phyloP scores from a whole-genome alignment of 2,113 vertebrate species.

The Stegostoma tigrinum region DNA sequence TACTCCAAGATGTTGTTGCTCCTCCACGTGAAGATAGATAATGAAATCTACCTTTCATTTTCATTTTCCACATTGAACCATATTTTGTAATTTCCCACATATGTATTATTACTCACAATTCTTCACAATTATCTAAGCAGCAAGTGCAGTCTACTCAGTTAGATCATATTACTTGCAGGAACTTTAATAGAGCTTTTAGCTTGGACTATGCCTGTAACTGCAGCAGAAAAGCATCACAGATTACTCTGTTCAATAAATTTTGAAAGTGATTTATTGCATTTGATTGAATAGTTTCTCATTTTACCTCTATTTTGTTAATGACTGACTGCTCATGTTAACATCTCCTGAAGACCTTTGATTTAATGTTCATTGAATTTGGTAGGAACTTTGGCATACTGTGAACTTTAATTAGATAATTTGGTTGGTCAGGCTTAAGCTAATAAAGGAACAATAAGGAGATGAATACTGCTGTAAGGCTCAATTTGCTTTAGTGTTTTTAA shows the following conservation, averaged over 20 bases:
- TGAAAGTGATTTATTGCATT: background rate
- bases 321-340: background rate
- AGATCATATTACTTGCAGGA: background rate
- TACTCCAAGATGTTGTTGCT: background rate
- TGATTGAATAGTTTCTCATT: background rate
- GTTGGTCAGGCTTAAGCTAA: background rate
- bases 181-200: background rate
- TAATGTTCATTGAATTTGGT: background rate
- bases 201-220: background rate
- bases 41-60: background rate
- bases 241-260: background rate
- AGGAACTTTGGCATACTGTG: background rate
- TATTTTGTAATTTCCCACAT: background rate
- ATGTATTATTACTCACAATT: background rate
- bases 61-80: background rate
- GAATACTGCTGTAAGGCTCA: background rate
- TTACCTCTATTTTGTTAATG: background rate
- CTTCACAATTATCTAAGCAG: background rate
- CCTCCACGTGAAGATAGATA: background rate
- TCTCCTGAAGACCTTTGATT: constrained; percentile 4
- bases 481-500: background rate
- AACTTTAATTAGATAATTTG: background rate
- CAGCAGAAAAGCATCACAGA: background rate
- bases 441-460: background rate
- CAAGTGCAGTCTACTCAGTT: background rate